Conservation (phyloP, 35 echinoderm and acorn worm genomes). For the Heliocidaris tuberculata region DNA sequence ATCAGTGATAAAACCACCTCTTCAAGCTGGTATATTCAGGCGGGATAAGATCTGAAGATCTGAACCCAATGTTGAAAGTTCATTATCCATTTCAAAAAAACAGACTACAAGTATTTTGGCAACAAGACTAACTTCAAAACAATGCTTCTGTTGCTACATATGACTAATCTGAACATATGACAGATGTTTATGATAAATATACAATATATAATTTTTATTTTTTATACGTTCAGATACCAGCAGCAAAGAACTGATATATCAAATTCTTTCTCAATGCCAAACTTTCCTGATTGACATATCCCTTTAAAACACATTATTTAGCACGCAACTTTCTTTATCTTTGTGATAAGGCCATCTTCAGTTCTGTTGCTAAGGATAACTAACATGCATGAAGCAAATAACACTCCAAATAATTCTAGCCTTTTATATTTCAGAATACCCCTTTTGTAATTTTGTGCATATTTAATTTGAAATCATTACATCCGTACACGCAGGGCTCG, state of each 20-base stretch:
- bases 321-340: neutral
- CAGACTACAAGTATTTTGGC: too few relatives aligned
- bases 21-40: too few relatives aligned
- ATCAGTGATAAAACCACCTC: too few relatives aligned
- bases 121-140: too few relatives aligned
- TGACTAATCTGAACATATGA: too few relatives aligned
- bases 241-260: neutral
- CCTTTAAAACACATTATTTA: neutral
- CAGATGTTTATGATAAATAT: too few relatives aligned
- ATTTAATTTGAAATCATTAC: too few relatives aligned
- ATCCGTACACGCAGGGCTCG: neutral
- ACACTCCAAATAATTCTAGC: neutral
- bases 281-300: neutral
- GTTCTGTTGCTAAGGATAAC: neutral
- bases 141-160: too few relatives aligned
- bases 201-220: too few relatives aligned
- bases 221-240: neutral
- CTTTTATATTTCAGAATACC: neutral
- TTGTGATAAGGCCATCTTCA: neutral
- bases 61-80: too few relatives aligned
- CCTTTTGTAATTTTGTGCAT: neutral
- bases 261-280: neutral
- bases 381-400: neutral
- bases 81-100: too few relatives aligned
- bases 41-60: too few relatives aligned